Evolutionary conservation across 2,888 invertebrate genomes (phyloP).

Genomic region (Leptopterna dolabrata): DNA sequence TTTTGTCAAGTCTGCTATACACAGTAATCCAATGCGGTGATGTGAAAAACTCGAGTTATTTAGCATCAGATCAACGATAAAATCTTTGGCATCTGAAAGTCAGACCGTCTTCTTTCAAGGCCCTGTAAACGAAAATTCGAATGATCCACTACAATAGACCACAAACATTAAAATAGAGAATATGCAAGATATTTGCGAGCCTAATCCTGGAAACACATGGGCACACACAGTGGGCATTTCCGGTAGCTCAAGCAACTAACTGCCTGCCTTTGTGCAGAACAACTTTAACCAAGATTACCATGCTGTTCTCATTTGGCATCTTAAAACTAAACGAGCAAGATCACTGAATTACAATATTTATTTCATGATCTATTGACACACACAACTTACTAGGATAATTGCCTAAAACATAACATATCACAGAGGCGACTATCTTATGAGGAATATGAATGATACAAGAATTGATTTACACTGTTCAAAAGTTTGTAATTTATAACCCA

Average conservation of each 20-base stretch:
- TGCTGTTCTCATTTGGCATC: not conserved
- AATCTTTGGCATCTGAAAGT: conserved; percentile 38
- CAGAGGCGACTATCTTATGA: conserved; percentile 20
- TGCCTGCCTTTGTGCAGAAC: conserved; percentile 8
- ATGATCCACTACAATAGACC: not conserved
- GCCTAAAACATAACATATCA: conserved; percentile 23
- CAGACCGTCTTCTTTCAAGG: conserved; percentile 20
- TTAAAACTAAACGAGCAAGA: not conserved
- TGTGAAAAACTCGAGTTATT: too few species aligned
- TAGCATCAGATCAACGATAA: conserved; percentile 31
- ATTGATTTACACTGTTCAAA: not conserved
- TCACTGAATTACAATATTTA: not conserved
- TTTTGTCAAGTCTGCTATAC: too few species aligned
- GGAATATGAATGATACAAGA: not conserved
- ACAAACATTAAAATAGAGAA: not conserved
- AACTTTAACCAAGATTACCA: not conserved
- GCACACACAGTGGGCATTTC: too few species aligned
- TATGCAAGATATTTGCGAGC: not conserved
- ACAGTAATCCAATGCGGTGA: too few species aligned
- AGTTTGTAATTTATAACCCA: not conserved
- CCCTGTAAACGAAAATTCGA: conserved; percentile 14
- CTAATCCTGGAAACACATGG: too few species aligned
- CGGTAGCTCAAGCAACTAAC: not conserved
- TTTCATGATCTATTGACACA: conserved; percentile 4
- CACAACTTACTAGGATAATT: not conserved